Evolutionary conservation across 1,140 invertebrate genomes (phyloP).

Genomic region (Oreohelix idahoensis): DNA sequence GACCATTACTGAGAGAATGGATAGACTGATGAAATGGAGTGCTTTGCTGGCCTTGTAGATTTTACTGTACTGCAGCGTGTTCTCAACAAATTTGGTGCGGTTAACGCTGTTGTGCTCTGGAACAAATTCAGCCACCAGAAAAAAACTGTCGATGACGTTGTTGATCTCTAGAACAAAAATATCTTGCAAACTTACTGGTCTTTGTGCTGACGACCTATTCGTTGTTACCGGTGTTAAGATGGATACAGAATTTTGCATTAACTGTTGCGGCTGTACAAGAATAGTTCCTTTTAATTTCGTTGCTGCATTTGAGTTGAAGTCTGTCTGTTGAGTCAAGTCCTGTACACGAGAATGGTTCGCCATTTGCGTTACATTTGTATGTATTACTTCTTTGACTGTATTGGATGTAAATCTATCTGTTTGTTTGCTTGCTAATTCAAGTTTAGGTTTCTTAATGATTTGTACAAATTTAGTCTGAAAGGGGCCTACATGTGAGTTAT

Average conservation of each 20-base stretch:
- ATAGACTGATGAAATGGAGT: slow-evolving; percentile 50
- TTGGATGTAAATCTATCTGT: neutral
- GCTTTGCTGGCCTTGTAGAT: slow-evolving; percentile 50
- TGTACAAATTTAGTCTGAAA: too few species aligned
- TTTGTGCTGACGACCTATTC: neutral
- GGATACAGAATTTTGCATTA: neutral
- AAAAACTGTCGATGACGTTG: slow-evolving; percentile 50
- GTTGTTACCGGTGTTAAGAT: neutral
- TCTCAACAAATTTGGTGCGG: slow-evolving; percentile 41
- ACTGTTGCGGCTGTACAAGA: neutral
- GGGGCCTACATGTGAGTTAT: too few species aligned
- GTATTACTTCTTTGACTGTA: neutral
- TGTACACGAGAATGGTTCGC: neutral
- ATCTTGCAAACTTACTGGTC: slow-evolving; percentile 23
- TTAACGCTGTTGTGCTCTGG: slow-evolving; percentile 42
- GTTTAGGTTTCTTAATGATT: too few species aligned
- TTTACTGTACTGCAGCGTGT: slow-evolving; percentile 42
- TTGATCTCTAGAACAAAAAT: slow-evolving; percentile 52
- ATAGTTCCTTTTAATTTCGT: neutral
- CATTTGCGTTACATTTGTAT: neutral
- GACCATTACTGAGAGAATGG: slow-evolving; percentile 53
- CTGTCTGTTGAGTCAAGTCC: neutral
- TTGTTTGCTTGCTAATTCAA: neutral
- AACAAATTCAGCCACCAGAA: slow-evolving; percentile 49
- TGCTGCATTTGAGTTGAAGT: neutral